phyloP scores from a whole-genome alignment of 2,797 vertebrate genomes.

The Ctenosaura bakeri region DNA sequence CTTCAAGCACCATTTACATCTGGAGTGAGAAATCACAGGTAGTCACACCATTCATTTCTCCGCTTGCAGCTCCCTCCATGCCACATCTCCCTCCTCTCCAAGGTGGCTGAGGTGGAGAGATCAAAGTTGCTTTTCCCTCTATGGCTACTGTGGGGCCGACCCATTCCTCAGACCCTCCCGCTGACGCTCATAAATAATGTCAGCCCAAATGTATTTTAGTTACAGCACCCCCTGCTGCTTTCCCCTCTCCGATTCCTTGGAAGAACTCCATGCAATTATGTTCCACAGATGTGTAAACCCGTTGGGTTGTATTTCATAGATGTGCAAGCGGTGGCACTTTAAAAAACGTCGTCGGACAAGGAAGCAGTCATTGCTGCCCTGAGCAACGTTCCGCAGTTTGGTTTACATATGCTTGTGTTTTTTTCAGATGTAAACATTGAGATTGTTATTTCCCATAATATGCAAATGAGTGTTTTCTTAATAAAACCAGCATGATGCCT shows the following conservation, averaged over 20 bases:
- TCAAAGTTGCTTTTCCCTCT: neutral
- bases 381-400: constrained; percentile 61
- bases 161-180: neutral
- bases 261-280: constrained; percentile 58
- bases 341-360: constrained; percentile 41
- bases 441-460: constrained; percentile 60
- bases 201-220: constrained; percentile 57
- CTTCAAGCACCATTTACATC: neutral
- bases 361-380: constrained; percentile 56
- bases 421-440: constrained; percentile 47
- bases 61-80: neutral
- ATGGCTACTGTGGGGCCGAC: neutral
- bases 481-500: neutral
- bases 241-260: constrained; percentile 45
- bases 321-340: constrained; percentile 53
- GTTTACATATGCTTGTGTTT: constrained; percentile 59
- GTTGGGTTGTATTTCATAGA: constrained; percentile 43
- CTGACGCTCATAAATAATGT: constrained; percentile 36
- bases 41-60: too few species aligned
- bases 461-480: constrained; percentile 38
- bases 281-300: constrained; percentile 62
- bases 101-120: too few species aligned
- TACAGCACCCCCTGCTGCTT: constrained; percentile 39
- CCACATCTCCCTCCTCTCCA: neutral
- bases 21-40: neutral